Evolutionary conservation across 1,140 invertebrate genomes (phyloP).

Genomic region (Chlorops oryzae): DNA sequence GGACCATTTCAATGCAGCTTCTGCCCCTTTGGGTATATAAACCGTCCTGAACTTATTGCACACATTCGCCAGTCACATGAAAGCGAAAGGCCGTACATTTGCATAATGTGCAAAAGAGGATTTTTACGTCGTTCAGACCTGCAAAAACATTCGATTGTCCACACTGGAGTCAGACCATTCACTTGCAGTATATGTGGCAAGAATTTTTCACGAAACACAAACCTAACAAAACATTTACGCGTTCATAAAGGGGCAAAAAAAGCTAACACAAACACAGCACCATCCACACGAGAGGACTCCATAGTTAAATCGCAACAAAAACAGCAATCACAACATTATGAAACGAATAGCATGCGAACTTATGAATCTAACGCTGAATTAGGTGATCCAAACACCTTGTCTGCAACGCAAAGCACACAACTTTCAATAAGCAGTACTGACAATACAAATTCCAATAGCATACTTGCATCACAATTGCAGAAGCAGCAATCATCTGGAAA

Average conservation of each 20-base stretch:
- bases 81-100: constrained; percentile 60
- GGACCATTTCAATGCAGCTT: constrained; percentile 55
- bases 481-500: no score
- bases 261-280: no score
- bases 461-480: not conserved
- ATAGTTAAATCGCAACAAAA: no score
- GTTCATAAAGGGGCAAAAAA: constrained; percentile 68
- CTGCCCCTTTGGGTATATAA: constrained; percentile 53
- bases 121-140: constrained; percentile 60
- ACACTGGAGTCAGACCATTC: constrained; percentile 64
- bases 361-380: no score
- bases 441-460: no score
- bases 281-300: no score
- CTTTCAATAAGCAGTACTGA: no score
- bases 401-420: no score
- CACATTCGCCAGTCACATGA: constrained; percentile 59
- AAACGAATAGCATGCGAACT: no score
- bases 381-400: no score
- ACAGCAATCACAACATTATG: no score
- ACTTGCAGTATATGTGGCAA: constrained; percentile 63
- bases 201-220: constrained; percentile 68
- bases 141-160: constrained; percentile 65
- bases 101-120: constrained; percentile 58
- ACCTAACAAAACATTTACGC: constrained; percentile 78
- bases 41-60: constrained; percentile 54